Conservation (phyloP, 2,113 vertebrate species). For the Caranx melampygus region DNA sequence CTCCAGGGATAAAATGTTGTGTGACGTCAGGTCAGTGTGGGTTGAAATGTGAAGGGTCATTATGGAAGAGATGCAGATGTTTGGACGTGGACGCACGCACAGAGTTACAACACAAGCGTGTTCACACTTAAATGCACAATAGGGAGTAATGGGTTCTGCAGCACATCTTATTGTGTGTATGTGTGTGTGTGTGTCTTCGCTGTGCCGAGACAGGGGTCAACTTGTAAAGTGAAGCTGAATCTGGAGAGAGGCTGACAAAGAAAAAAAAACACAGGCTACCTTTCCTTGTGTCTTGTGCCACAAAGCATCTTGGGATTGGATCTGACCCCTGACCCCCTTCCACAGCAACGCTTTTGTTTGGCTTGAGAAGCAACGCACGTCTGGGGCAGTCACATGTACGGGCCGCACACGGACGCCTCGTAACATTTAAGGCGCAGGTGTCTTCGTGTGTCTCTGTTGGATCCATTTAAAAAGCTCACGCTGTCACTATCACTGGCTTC, state of each 20-base stretch:
- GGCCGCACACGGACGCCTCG: background rate
- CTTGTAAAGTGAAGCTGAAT: constrained; percentile 54
- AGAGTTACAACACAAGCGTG: too few species aligned
- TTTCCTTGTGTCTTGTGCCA: constrained; percentile 15
- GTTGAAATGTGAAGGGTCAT: too few species aligned
- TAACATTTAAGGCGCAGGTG: background rate
- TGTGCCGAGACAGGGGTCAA: constrained; percentile 31
- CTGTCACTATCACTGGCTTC: too few species aligned
- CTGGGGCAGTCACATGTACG: background rate
- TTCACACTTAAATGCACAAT: background rate
- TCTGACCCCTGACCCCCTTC: constrained; percentile 22
- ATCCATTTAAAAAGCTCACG: background rate
- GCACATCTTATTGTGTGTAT: background rate
- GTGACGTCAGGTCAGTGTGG: too few species aligned
- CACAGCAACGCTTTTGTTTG: background rate
- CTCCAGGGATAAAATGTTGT: too few species aligned
- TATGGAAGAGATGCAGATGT: too few species aligned
- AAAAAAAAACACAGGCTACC: constrained; percentile 23
- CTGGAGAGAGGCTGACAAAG: constrained; percentile 33
- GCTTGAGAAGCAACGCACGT: background rate
- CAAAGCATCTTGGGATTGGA: constrained; percentile 50
- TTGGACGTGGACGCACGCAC: too few species aligned
- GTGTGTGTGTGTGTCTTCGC: constrained; percentile 7
- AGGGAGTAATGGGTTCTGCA: background rate
- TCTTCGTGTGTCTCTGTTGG: background rate